Conservation (phyloP, 2,797 vertebrate species). For the Heterohyrax brucei region DNA sequence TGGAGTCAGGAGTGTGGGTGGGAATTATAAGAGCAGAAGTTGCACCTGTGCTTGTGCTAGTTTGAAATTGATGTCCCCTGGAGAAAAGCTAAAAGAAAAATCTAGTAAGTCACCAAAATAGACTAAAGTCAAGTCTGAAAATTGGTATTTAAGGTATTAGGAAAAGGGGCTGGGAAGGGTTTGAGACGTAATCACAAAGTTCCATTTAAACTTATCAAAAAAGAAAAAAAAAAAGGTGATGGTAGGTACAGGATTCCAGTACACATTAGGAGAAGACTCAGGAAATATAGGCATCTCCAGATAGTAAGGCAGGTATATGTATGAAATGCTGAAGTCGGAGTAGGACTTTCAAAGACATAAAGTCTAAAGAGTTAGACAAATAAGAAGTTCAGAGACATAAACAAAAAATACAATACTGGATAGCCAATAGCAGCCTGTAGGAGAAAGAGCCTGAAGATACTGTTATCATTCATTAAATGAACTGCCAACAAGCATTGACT, state of each 20-base stretch:
- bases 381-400: neutral
- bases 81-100: constrained; percentile 84
- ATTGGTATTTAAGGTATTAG: constrained; percentile 85
- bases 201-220: constrained; percentile 62
- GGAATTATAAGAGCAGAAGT: constrained; percentile 80
- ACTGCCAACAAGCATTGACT: neutral
- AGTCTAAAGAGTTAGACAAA: neutral
- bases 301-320: neutral
- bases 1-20: constrained; percentile 81
- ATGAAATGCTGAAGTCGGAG: neutral
- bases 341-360: neutral
- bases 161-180: constrained; percentile 62
- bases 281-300: neutral
- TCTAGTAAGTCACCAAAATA: constrained; percentile 83
- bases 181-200: constrained; percentile 74
- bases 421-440: neutral
- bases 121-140: constrained; percentile 78
- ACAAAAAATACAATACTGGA: neutral
- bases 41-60: constrained; percentile 80
- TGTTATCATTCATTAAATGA: constrained; percentile 40
- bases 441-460: neutral
- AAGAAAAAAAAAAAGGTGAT: neutral
- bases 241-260: constrained; percentile 36
- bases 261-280: neutral
- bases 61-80: constrained; percentile 85